These are phyloP conservation scores for Gambelia wislizenii DNA, from an alignment of 2,797 vertebrate genomes.

Conservation along the genomic window DNA sequence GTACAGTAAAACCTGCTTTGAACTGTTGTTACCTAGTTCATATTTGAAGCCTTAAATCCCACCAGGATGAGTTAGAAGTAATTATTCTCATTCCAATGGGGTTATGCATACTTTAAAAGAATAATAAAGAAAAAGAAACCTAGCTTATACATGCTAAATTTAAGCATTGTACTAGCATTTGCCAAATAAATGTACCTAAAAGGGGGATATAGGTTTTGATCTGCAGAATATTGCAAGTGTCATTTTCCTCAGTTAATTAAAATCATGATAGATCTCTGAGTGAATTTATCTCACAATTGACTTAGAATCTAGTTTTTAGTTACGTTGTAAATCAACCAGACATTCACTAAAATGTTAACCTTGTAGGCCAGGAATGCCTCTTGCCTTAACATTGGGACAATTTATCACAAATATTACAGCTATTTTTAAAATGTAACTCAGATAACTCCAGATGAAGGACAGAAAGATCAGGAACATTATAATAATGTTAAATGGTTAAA, in stretches of 20 bases:
- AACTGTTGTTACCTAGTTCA: neutral
- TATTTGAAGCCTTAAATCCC: neutral
- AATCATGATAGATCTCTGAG: rapidly evolving
- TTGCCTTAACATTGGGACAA: neutral
- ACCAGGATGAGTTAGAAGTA: neutral
- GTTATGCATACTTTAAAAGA: constrained; percentile 3
- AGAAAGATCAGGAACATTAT: neutral
- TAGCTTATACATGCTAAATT: constrained; percentile 26
- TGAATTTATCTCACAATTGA: rapidly evolving
- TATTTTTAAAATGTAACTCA: neutral
- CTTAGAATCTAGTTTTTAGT: neutral
- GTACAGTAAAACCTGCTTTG: constrained; percentile 1
- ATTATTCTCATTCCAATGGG: constrained; percentile 29
- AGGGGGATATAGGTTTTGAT: neutral
- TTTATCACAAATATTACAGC: neutral
- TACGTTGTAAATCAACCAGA: constrained; percentile 5
- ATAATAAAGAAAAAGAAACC: constrained; percentile 51
- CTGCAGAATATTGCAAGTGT: constrained; percentile 6
- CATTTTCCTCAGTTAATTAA: constrained; percentile 30
- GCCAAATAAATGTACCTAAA: constrained; percentile 43
- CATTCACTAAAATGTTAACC: constrained; percentile 17
- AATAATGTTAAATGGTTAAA: neutral
- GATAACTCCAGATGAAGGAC: neutral
- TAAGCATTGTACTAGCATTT: constrained; percentile 43
- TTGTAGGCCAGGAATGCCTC: neutral